Conservation (phyloP, 2,888 invertebrate species). For the Beris chalybata region DNA sequence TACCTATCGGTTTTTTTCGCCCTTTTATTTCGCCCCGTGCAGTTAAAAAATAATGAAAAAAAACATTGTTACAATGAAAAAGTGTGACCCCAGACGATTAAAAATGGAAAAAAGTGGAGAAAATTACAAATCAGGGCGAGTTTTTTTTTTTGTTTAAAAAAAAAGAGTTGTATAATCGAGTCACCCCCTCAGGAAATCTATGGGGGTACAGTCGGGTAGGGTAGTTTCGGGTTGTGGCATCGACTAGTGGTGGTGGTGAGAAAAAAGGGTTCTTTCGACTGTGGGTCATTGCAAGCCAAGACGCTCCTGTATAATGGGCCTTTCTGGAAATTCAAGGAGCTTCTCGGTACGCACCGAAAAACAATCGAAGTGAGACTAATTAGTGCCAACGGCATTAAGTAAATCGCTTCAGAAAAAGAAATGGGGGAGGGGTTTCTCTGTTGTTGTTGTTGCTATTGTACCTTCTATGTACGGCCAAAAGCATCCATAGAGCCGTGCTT, state of each 20-base stretch:
- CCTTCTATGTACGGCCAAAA: background rate
- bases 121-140: conserved; percentile 10
- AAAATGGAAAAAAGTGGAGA: conserved; percentile 7
- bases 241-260: conserved; percentile 3
- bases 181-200: background rate
- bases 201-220: background rate
- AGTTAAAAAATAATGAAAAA: no score
- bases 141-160: conserved; percentile 7
- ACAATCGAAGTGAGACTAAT: conserved; percentile 31
- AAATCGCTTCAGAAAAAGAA: conserved; percentile 21
- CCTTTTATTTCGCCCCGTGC: no score
- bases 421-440: background rate
- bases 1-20: no score
- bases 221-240: background rate
- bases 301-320: no score
- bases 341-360: background rate
- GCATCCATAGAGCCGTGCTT: conserved; percentile 26
- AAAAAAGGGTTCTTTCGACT: conserved; percentile 18
- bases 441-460: background rate
- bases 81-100: background rate
- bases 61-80: no score
- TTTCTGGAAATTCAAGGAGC: no score
- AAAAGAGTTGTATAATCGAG: conserved; percentile 17
- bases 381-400: conserved; percentile 21
- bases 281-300: background rate